Base-by-base conservation (phyloP, 2,797 vertebrate genomes). In the Melanotaenia maccullochi region DNA sequence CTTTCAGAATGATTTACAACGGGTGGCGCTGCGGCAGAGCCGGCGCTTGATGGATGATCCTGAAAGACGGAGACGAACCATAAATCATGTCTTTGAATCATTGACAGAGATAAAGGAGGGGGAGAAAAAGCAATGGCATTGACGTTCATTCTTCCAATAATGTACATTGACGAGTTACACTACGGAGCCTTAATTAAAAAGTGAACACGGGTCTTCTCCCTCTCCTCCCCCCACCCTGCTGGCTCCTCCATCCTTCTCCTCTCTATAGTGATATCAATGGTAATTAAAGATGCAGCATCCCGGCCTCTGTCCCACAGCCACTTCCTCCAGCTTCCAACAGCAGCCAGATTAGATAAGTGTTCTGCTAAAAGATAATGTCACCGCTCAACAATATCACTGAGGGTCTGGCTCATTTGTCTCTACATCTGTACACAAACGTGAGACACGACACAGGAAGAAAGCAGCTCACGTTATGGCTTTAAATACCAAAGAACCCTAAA, bases 71-170 rank as follows among this genome's bases (percentile, higher is more conserved):
- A 97, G 97, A 97, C 95, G 93, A 96, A 97, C 97, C 97, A 99
- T 99, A 99, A 99, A 99, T 99, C 98, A 99, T 98, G 98, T 99
- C 97, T 98, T 97, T 98, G 97, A 97, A 97, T 97, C 97, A 98
- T 97, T 99, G 98, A 99, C 97, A 99, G 95, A 99, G 98, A 99
- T 99, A 98, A 97, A 99, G 97, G 97, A 98, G 97, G 95, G 95
- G 96, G 95, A 96, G 96, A 95, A 96, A 96, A 96, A 95, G 95
- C 96, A 94, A 95, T 96, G 97, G 96, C 97, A 97, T 97, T 97
- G 97, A 97, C 96, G 97, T 96, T 97, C 97, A 98, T 97, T 98
- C 97, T 97, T 96, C 96, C 97, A 98, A 98, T 99, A 98, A 99
- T 98, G 97, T 96, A 96, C 97, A 97, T 97, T 99, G 97, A 99